Percentiles rank a stretch among this genome's conserved stretches.
phyloP scores from a whole-genome alignment of 2,113 vertebrate genomes.

The Pipa parva region DNA sequence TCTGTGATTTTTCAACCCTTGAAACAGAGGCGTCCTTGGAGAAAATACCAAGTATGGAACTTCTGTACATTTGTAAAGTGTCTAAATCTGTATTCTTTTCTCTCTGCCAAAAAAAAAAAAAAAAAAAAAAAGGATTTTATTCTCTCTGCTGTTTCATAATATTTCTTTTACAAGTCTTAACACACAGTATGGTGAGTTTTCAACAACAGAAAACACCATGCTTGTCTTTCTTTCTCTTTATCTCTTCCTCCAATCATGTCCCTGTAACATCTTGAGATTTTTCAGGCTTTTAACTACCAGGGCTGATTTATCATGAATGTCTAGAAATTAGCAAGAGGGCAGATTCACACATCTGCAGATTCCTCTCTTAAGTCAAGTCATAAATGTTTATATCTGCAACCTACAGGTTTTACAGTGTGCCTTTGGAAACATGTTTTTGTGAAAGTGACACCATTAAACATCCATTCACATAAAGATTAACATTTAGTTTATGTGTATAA shows the following conservation, averaged over 20 bases:
- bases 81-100: no score
- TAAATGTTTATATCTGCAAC: constrained; percentile 13
- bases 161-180: no score
- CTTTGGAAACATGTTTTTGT: constrained; percentile 17
- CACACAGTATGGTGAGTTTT: no score
- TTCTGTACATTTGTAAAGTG: no score
- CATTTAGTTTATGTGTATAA: constrained; percentile 4
- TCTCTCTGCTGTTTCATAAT: no score
- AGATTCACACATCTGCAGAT: constrained; percentile 12
- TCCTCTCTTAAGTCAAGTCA: constrained; percentile 2
- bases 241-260: not conserved
- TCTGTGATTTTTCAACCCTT: no score
- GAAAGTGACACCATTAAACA: constrained; percentile 7
- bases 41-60: no score
- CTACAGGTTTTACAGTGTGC: not conserved
- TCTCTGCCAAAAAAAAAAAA: no score
- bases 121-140: no score
- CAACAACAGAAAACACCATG: not conserved
- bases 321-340: constrained; percentile 22
- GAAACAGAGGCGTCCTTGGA: no score
- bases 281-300: constrained; percentile 4
- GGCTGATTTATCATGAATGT: constrained; percentile 18
- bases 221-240: not conserved
- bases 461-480: constrained; percentile 14
- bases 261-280: not conserved